Conservation (phyloP, 2,888 invertebrate species). For the Mycalesis mineus region DNA sequence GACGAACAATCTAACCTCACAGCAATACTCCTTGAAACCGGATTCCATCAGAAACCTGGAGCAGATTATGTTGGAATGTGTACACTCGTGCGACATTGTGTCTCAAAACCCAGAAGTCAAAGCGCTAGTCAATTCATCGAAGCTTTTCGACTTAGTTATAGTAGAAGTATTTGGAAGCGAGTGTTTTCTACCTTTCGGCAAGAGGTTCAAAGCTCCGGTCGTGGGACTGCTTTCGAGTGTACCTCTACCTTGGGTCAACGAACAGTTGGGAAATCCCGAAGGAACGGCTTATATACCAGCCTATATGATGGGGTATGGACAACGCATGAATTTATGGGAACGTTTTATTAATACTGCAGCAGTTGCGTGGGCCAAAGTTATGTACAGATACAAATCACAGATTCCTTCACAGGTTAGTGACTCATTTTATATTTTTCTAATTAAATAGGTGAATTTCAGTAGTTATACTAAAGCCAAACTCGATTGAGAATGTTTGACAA, state of each 20-base stretch:
- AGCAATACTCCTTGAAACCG: slow-evolving; percentile 57
- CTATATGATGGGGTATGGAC: slow-evolving; percentile 72
- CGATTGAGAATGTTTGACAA: too few relatives aligned
- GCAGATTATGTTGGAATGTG: slow-evolving; percentile 68
- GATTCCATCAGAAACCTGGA: slow-evolving; percentile 60
- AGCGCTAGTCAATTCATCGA: slow-evolving; percentile 56
- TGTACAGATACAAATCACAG: slow-evolving; percentile 64
- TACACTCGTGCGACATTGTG: slow-evolving; percentile 64
- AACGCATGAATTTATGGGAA: slow-evolving; percentile 70
- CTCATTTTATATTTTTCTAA: background rate
- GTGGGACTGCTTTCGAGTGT: slow-evolving; percentile 75
- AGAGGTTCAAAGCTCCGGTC: slow-evolving; percentile 72
- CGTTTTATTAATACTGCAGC: slow-evolving; percentile 67
- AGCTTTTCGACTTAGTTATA: slow-evolving; percentile 61
- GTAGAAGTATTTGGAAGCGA: slow-evolving; percentile 77
- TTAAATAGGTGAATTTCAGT: too few relatives aligned
- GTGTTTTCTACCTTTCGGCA: slow-evolving; percentile 77
- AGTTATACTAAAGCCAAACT: too few relatives aligned
- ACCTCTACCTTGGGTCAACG: slow-evolving; percentile 76
- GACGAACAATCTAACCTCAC: slow-evolving; percentile 58
- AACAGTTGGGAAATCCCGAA: slow-evolving; percentile 77
- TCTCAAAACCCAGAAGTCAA: slow-evolving; percentile 58
- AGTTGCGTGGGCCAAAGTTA: slow-evolving; percentile 55
- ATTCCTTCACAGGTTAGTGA: slow-evolving; percentile 61
- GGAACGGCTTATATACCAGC: slow-evolving; percentile 77